These are phyloP conservation scores for Coregonus sp. DNA, from an alignment of 2,797 vertebrate genomes.

Conservation along the genomic window DNA sequence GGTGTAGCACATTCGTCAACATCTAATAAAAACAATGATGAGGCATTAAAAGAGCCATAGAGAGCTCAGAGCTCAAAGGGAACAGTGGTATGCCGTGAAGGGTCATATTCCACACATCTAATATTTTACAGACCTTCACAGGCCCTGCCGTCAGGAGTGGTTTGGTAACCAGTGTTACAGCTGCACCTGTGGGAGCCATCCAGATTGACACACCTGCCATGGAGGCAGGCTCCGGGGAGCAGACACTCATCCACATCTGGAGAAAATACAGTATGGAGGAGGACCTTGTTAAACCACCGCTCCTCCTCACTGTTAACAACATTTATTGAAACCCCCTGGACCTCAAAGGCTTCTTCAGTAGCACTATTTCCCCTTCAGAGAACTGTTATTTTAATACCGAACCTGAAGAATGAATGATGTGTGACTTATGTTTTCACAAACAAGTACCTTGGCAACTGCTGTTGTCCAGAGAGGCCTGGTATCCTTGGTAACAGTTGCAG, in stretches of 20 bases:
- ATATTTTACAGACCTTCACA: constrained; percentile 82
- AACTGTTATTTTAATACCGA: constrained; percentile 28
- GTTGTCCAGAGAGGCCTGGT: constrained; percentile 69
- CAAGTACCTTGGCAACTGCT: constrained; percentile 80
- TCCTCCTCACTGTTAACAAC: constrained; percentile 34
- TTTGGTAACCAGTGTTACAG: constrained; percentile 82
- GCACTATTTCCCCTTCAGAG: constrained; percentile 30
- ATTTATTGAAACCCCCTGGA: constrained; percentile 27
- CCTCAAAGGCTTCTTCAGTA: constrained; percentile 48
- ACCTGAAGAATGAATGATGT: not conserved
- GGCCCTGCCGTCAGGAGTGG: constrained; percentile 74
- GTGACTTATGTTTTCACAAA: constrained; percentile 18
- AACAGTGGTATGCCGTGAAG: not conserved
- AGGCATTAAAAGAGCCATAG: constrained; percentile 40
- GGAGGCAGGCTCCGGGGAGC: constrained; percentile 74
- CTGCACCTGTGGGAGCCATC: constrained; percentile 84
- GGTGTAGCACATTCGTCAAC: constrained; percentile 70
- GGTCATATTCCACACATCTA: constrained; percentile 37
- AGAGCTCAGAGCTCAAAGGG: not conserved
- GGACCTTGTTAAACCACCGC: constrained; percentile 27
- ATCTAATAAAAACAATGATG: constrained; percentile 58
- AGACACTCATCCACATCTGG: constrained; percentile 85
- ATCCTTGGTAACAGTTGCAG: constrained; percentile 85
- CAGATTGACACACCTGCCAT: constrained; percentile 85
- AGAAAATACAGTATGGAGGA: constrained; percentile 26